Conservation (phyloP, 2,888 invertebrate genomes). For the Teleogryllus oceanicus region DNA sequence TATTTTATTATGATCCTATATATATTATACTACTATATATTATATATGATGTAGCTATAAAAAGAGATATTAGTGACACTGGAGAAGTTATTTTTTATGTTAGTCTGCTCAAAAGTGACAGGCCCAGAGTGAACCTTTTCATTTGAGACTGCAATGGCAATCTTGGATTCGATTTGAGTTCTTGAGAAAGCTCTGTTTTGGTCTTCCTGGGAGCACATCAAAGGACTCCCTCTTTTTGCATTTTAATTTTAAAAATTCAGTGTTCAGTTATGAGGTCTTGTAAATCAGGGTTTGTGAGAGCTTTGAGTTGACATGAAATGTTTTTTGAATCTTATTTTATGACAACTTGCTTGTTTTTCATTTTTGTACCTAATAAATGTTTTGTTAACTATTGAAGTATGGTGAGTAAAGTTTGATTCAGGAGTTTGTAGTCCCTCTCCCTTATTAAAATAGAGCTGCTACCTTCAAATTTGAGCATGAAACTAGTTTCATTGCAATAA, state of each 20-base stretch:
- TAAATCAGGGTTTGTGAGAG: constrained; percentile 2
- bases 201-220: constrained; percentile 35
- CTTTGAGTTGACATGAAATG: constrained; percentile 33
- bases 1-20: constrained; percentile 44
- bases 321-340: constrained; percentile 25
- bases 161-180: constrained; percentile 35
- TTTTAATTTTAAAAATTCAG: constrained; percentile 22
- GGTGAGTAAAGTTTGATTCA: constrained; percentile 21
- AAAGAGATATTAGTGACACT: constrained; percentile 39
- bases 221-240: constrained; percentile 30
- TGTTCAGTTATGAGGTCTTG: neutral
- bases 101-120: constrained; percentile 41
- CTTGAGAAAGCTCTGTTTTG: constrained; percentile 35
- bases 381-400: constrained; percentile 22
- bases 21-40: constrained; percentile 41
- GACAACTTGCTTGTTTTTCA: constrained; percentile 23
- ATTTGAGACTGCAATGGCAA: constrained; percentile 36
- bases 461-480: constrained; percentile 27
- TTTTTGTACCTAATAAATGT: constrained; percentile 20
- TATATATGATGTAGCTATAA: constrained; percentile 41
- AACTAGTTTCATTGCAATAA: constrained; percentile 32
- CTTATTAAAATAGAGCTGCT: constrained; percentile 26
- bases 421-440: constrained; percentile 19
- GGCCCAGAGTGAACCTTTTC: constrained; percentile 34
- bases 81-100: constrained; percentile 42